Conservation (phyloP, 1,140 invertebrate species). For the Brachionus rubens region DNA sequence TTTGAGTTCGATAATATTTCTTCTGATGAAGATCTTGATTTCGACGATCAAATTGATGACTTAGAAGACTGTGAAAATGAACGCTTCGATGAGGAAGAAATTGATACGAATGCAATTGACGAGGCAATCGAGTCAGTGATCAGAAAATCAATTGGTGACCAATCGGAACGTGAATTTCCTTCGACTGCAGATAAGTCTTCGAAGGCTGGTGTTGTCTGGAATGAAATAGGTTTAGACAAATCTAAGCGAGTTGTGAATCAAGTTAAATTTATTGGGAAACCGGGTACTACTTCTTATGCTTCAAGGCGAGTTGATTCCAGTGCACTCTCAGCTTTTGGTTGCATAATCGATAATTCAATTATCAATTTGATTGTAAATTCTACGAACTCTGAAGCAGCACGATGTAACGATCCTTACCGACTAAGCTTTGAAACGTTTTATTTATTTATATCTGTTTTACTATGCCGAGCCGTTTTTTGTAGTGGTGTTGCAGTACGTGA, state of each 20-base stretch:
- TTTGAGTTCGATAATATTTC: neutral
- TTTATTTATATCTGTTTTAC: neutral
- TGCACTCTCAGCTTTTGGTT: neutral
- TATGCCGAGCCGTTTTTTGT: slow-evolving; percentile 3
- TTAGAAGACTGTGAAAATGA: no score
- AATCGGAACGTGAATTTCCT: neutral
- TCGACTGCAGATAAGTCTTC: neutral
- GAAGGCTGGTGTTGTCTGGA: neutral
- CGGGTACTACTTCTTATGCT: neutral
- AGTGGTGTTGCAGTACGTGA: neutral
- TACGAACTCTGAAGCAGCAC: neutral
- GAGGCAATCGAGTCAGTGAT: neutral
- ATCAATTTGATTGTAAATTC: neutral
- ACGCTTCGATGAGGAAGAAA: neutral
- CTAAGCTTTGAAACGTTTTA: neutral
- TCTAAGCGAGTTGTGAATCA: neutral
- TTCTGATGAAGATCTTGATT: neutral
- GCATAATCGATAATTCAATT: neutral
- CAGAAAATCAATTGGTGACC: neutral
- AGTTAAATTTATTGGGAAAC: neutral
- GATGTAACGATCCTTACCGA: neutral
- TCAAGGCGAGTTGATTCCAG: neutral
- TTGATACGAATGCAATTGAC: neutral
- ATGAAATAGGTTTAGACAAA: neutral
- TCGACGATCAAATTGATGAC: neutral